phyloP scores from a whole-genome alignment of 2,888 invertebrate genomes.

The Ochropleura leucogaster region DNA sequence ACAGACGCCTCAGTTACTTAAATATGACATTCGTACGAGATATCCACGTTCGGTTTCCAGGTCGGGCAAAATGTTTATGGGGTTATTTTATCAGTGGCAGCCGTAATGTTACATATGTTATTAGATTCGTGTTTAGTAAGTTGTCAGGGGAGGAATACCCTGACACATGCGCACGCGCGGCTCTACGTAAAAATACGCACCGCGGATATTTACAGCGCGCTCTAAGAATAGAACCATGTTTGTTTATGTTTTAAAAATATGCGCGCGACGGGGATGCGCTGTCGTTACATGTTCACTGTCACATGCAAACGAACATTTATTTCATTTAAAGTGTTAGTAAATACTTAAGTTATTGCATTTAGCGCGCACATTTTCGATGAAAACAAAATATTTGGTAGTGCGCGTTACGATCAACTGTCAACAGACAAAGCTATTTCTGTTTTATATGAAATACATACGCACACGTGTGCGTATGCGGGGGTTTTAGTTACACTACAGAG shows the following conservation, averaged over 20 bases:
- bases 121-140: background rate
- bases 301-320: background rate
- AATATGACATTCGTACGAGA: background rate
- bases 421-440: slow-evolving; percentile 21
- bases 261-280: slow-evolving; percentile 3
- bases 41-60: no score
- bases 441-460: no score
- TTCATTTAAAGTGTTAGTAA: background rate
- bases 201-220: slow-evolving; percentile 51
- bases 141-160: background rate
- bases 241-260: slow-evolving; percentile 61
- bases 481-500: background rate
- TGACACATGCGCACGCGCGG: background rate
- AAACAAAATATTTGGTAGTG: slow-evolving; percentile 25
- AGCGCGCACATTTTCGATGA: background rate
- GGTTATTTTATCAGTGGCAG: no score
- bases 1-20: background rate
- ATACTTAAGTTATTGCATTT: background rate
- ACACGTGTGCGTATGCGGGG: background rate
- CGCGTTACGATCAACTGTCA: slow-evolving; percentile 17
- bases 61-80: no score
- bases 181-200: slow-evolving; percentile 36
- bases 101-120: no score
- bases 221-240: slow-evolving; percentile 51
- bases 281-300: slow-evolving; percentile 12